Evolutionary conservation across 2,797 vertebrate species (phyloP), one percentile per base, ranked within the genome.

Genomic region (Rhynchotus rufescens): DNA sequence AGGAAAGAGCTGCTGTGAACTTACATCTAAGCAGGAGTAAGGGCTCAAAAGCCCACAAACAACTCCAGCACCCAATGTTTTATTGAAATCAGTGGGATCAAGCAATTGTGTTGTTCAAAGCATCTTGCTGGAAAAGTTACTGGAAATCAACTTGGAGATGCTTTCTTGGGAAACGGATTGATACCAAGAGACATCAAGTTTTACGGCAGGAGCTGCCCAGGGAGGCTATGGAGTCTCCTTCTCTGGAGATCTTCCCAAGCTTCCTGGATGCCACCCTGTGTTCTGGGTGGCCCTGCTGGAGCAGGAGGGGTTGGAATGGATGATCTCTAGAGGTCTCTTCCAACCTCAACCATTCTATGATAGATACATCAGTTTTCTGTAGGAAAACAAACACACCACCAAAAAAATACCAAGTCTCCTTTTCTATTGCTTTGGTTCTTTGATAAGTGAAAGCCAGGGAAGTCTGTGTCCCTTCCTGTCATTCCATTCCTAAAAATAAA

Each of bases 401-500:
- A 36, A 47, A 76, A 54, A 20, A 1, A 0, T 40, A 40, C 40
- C 21, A 88, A 52, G 5, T 51, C 76, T 86, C 42, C 36, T 65
- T 52, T 54, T 51, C 68, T 72, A 3, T 34, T 42, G 30, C 56
- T 76, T 40, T 23, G 22, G 34, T 30, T 84, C 44, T 61, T 68
- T 59, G 79, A n/a, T 34, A 11, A 69, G 2, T 26, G 16, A 75
- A 77, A 74, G 51, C 14, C 42, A 84, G 65, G 52, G 15, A 74
- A 84, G 61, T 12, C 26, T 81, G 68, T 82, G 83, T 49, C 51
- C 34, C 45, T 82, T 65, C 84, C 42, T 6, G 6, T 42, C 42
- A 30, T 52, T 80, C 49, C 45, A 32, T 34, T 75, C 88, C 66
- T 78, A 71, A 95, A 95, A 80, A 81, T 64, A 66, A 86, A 85